A percentile compares a stretch with the other conserved stretches of the same genome.
phyloP scores from a whole-genome alignment of 2,797 vertebrate species.

The Dryobates pubescens region DNA sequence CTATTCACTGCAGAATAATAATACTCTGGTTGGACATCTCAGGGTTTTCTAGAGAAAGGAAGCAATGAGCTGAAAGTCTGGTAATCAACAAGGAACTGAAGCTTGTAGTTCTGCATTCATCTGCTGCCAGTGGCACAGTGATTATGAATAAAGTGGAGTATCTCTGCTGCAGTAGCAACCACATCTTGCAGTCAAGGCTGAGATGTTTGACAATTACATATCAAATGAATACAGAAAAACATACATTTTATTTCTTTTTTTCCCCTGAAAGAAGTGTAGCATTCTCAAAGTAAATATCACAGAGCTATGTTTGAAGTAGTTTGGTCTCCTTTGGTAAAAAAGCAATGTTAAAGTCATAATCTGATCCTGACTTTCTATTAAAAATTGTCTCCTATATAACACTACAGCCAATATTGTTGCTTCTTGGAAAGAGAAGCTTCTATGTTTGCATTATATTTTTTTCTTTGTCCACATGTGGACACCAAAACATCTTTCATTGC shows the following conservation, averaged over 20 bases:
- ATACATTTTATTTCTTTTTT: neutral
- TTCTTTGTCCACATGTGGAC: neutral
- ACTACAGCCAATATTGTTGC: neutral
- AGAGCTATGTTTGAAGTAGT: neutral
- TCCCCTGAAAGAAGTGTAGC: neutral
- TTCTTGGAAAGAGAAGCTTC: neutral
- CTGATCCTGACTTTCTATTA: neutral
- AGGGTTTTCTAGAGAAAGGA: conserved; percentile 38
- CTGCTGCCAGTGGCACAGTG: neutral
- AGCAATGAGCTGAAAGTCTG: conserved; percentile 24
- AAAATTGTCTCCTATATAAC: neutral
- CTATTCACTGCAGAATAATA: conserved; percentile 37
- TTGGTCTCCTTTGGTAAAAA: neutral
- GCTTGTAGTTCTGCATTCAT: conserved; percentile 32
- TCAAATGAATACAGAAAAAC: neutral
- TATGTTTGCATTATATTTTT: neutral
- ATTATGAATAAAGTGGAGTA: neutral
- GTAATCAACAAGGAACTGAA: conserved; percentile 47
- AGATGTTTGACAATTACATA: neutral
- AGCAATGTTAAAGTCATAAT: neutral
- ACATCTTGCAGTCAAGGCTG: neutral
- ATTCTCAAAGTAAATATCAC: neutral
- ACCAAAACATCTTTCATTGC: neutral
- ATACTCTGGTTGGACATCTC: conserved; percentile 2
- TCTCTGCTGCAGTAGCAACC: neutral